These are phyloP conservation scores for Phytoseiulus persimilis DNA, from an alignment of 2,888 invertebrate genomes.

Conservation along the genomic window DNA sequence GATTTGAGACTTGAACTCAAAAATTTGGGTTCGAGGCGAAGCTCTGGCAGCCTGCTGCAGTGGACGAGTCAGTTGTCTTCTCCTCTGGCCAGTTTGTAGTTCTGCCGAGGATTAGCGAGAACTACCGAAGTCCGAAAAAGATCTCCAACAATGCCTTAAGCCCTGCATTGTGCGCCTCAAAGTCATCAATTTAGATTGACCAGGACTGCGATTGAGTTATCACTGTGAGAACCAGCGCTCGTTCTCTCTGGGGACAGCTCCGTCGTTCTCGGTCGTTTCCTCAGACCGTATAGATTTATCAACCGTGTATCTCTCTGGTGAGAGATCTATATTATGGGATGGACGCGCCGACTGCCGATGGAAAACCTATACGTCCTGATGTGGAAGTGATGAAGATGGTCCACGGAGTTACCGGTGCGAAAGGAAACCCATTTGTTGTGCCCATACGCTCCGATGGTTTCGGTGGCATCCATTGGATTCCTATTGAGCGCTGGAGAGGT, in stretches of 20 bases:
- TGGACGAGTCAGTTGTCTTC: not conserved
- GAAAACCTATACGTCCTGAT: constrained; percentile 24
- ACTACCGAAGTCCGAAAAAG: not conserved
- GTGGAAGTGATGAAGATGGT: constrained; percentile 38
- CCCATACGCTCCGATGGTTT: not conserved
- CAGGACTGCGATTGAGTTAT: constrained; percentile 34
- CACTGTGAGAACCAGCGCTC: constrained; percentile 6
- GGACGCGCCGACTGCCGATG: not conserved
- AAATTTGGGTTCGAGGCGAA: too few species aligned
- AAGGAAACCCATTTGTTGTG: constrained; percentile 36
- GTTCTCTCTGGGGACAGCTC: not conserved
- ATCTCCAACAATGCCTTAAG: not conserved
- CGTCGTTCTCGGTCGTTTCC: not conserved
- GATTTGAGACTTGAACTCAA: not conserved
- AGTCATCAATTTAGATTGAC: constrained; percentile 34
- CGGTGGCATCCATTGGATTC: not conserved
- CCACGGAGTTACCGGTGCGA: constrained; percentile 11
- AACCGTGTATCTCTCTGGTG: not conserved
- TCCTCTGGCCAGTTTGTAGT: not conserved
- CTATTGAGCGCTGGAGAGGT: not conserved
- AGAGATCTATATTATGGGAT: not conserved
- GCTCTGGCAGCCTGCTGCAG: not conserved
- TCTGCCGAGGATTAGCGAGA: not conserved
- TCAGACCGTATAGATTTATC: not conserved
- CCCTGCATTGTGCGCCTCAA: not conserved